A percentile compares a stretch with the other conserved stretches of the same genome.
Evolutionary conservation across 2,113 vertebrate species (phyloP).

Genomic region (Ageneiosus marmoratus): DNA sequence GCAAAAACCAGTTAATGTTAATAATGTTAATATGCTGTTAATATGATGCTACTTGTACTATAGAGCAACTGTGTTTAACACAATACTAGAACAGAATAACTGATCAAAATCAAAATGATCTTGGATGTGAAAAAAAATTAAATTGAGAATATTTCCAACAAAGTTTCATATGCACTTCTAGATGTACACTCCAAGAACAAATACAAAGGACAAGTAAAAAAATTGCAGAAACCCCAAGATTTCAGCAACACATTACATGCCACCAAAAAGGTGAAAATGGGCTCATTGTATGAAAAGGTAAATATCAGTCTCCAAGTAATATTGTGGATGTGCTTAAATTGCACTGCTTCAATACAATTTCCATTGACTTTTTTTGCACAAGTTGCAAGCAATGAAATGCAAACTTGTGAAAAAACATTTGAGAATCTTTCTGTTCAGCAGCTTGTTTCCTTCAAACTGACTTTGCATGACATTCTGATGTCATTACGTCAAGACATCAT

Average conservation of each 20-base stretch:
- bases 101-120: neutral
- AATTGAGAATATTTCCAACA: neutral
- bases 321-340: neutral
- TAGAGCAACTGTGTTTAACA: neutral
- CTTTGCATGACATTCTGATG: too few species aligned
- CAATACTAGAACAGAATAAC: neutral
- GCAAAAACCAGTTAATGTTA: too few species aligned
- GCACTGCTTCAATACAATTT: neutral
- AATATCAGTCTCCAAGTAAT: neutral
- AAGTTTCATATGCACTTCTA: neutral
- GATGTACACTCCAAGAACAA: neutral
- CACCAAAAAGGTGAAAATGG: neutral
- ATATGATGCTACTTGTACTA: neutral
- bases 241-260: neutral
- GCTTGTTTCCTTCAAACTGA: too few species aligned
- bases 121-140: neutral
- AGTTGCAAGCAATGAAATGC: too few species aligned
- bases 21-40: neutral
- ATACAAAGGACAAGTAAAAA: neutral
- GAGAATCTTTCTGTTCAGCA: too few species aligned
- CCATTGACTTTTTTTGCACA: too few species aligned
- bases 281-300: neutral
- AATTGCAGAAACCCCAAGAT: neutral
- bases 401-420: too few species aligned
- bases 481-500: too few species aligned